Evolutionary conservation across 2,888 invertebrate genomes (phyloP).

Genomic region (Tholera decimalis): DNA sequence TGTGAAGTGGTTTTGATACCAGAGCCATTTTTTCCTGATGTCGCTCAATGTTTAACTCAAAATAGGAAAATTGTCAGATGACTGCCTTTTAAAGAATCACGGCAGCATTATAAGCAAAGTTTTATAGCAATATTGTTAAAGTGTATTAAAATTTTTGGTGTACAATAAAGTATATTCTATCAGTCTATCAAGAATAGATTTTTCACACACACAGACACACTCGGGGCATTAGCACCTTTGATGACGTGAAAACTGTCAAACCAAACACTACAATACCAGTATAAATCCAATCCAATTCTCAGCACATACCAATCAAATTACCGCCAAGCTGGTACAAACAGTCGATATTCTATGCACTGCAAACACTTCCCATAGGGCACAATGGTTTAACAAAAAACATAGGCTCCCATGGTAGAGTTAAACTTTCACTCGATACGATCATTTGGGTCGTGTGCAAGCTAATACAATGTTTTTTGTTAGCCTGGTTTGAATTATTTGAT

Average conservation of each 20-base stretch:
- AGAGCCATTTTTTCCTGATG: too few species aligned
- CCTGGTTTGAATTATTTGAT: conserved; percentile 61
- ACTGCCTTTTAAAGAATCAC: too few species aligned
- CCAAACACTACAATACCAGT: neutral
- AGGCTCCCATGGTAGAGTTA: conserved; percentile 77
- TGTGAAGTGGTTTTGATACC: too few species aligned
- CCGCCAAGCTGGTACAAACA: conserved; percentile 10
- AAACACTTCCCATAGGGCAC: conserved; percentile 70
- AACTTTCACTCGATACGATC: conserved; percentile 86
- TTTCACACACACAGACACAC: neutral
- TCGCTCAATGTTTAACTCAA: too few species aligned
- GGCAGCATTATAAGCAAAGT: too few species aligned
- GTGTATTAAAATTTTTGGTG: too few species aligned
- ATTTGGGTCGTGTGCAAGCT: conserved; percentile 69
- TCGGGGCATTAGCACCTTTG: neutral
- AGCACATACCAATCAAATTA: conserved; percentile 42
- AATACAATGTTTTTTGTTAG: conserved; percentile 70
- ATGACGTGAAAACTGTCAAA: neutral
- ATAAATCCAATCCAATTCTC: conserved; percentile 13
- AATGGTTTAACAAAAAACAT: conserved; percentile 76
- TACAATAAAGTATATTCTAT: too few species aligned
- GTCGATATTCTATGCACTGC: conserved; percentile 41
- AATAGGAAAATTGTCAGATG: too few species aligned
- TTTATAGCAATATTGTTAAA: too few species aligned
- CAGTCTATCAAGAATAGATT: too few species aligned